Evolutionary conservation across 2,888 invertebrate species (phyloP).

Genomic region (Limnephilus lunatus): DNA sequence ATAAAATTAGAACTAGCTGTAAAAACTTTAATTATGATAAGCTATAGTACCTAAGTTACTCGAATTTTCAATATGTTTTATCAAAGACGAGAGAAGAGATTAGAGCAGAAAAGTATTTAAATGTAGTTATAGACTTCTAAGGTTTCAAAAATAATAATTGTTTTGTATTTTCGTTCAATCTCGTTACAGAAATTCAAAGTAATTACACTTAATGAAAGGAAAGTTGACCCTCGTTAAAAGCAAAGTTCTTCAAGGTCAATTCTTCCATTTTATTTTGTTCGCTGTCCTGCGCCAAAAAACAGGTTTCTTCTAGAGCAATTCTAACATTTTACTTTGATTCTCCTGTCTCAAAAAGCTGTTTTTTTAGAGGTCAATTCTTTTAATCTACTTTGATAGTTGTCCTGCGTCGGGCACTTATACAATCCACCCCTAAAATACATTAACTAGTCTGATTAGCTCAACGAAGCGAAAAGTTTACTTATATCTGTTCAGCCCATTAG

Average conservation of each 20-base stretch:
- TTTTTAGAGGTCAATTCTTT: not conserved
- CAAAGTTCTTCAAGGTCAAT: not conserved
- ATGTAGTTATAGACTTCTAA: not conserved
- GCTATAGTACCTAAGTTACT: not conserved
- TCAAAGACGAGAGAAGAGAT: not conserved
- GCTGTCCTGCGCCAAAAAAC: not conserved
- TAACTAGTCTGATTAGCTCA: conserved; percentile 23
- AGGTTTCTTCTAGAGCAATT: not conserved
- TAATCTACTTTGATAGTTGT: not conserved
- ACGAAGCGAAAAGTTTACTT: conserved; percentile 22
- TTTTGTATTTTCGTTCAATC: not conserved
- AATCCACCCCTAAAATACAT: conserved; percentile 5
- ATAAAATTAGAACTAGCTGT: not conserved
- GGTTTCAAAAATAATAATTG: not conserved
- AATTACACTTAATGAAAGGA: not conserved
- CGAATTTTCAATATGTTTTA: not conserved
- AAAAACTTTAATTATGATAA: not conserved
- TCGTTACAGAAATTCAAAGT: not conserved
- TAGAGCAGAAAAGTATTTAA: too few species aligned
- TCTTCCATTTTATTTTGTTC: not conserved
- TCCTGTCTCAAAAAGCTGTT: not conserved
- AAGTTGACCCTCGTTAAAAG: not conserved
- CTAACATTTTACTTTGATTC: not conserved
- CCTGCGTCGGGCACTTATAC: not conserved
- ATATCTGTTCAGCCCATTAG: conserved; percentile 28